phyloP scores from a whole-genome alignment of 1,140 invertebrate genomes.

The Papilio polyxenes region DNA sequence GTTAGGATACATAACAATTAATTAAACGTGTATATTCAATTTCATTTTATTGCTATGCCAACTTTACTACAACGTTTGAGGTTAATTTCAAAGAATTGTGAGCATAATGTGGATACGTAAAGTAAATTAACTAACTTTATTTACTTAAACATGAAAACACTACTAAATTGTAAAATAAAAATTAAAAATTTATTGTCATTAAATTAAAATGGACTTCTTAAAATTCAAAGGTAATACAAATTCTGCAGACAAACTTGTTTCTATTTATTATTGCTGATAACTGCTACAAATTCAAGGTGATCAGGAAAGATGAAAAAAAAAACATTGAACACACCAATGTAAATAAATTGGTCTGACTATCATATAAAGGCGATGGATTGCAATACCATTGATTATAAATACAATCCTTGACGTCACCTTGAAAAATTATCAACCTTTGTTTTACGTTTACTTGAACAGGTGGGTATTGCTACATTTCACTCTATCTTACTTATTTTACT shows the following conservation, averaged over 20 bases:
- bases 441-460: slow-evolving; percentile 16
- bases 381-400: slow-evolving; percentile 21
- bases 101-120: not conserved
- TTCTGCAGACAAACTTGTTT: not conserved
- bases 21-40: not conserved
- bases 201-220: not conserved
- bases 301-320: not conserved
- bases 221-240: not conserved
- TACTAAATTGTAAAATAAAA: no score
- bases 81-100: not conserved
- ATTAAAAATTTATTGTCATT: not conserved
- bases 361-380: slow-evolving; percentile 9
- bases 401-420: slow-evolving; percentile 14
- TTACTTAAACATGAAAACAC: no score
- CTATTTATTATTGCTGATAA: not conserved
- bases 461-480: slow-evolving; percentile 6
- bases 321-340: not conserved
- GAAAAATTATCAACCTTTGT: slow-evolving; percentile 28
- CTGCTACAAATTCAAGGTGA: not conserved
- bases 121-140: not conserved
- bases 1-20: not conserved
- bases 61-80: no score
- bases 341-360: not conserved
- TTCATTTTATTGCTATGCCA: not conserved
- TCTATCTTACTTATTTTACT: not conserved